phyloP scores from a whole-genome alignment of 2,888 invertebrate genomes.

The Yponomeuta evonymella region DNA sequence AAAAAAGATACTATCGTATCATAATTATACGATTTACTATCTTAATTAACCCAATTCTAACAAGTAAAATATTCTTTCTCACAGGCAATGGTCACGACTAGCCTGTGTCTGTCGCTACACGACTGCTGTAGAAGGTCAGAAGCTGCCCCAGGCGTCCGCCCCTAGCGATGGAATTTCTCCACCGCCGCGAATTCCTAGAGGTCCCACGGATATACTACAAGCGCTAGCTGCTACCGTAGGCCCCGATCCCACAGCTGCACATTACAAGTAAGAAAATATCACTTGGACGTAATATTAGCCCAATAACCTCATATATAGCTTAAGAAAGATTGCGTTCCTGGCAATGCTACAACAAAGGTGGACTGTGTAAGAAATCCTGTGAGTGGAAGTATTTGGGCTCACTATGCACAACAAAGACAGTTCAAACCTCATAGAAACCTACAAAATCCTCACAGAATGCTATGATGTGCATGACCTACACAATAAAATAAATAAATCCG shows the following conservation, averaged over 20 bases:
- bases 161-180: slow-evolving; percentile 65
- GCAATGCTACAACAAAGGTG: too few relatives aligned
- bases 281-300: too few relatives aligned
- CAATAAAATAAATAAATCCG: too few relatives aligned
- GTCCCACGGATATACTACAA: slow-evolving; percentile 88
- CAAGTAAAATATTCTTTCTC: slow-evolving; percentile 22
- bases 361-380: too few relatives aligned
- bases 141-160: slow-evolving; percentile 43
- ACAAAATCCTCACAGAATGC: too few relatives aligned
- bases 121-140: slow-evolving; percentile 56
- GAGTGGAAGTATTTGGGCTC: too few relatives aligned
- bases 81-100: slow-evolving; percentile 56
- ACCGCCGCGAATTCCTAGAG: slow-evolving; percentile 83
- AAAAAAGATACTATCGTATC: slow-evolving; percentile 6
- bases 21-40: background rate
- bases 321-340: too few relatives aligned
- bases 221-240: slow-evolving; percentile 87
- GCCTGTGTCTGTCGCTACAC: slow-evolving; percentile 51
- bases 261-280: slow-evolving; percentile 78
- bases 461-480: too few relatives aligned
- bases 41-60: background rate
- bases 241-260: slow-evolving; percentile 89
- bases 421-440: too few relatives aligned
- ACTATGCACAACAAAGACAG: too few relatives aligned
- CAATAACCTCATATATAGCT: background rate